Percentiles rank a stretch among this genome's conserved stretches.
phyloP scores from a whole-genome alignment of 2,888 invertebrate genomes.

The Xestoiulus laeticollis region DNA sequence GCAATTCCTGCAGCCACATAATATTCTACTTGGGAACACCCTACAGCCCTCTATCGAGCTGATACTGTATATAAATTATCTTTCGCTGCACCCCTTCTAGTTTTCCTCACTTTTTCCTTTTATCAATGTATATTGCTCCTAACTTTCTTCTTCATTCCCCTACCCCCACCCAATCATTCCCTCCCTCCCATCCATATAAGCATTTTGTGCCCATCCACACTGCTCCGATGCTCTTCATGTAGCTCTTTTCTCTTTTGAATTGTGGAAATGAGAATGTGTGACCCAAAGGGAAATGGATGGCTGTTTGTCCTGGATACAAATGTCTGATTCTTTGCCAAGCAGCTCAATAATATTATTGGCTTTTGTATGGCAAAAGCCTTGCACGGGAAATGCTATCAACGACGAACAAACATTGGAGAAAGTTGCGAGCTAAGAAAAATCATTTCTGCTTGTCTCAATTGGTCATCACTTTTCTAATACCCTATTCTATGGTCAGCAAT shows the following conservation, averaged over 20 bases:
- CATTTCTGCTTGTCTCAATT: constrained; percentile 48
- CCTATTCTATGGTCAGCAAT: constrained; percentile 49
- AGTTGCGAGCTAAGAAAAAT: constrained; percentile 40
- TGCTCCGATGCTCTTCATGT: constrained; percentile 14
- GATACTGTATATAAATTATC: constrained; percentile 35
- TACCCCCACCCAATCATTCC: neutral
- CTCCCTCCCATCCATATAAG: neutral
- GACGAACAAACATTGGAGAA: constrained; percentile 41
- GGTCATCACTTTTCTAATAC: constrained; percentile 49
- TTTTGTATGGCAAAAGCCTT: neutral
- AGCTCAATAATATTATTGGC: constrained; percentile 41
- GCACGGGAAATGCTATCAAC: constrained; percentile 16
- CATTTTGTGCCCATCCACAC: constrained; percentile 19
- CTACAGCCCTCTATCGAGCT: constrained; percentile 28
- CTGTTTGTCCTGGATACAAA: constrained; percentile 47
- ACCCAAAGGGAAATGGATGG: constrained; percentile 47
- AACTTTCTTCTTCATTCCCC: neutral
- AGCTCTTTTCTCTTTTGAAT: constrained; percentile 41
- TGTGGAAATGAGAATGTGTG: constrained; percentile 39
- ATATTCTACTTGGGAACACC: constrained; percentile 24
- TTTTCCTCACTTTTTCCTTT: constrained; percentile 18
- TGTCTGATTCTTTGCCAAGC: constrained; percentile 45
- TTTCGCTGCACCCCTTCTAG: neutral
- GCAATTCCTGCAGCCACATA: constrained; percentile 39
- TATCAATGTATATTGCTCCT: constrained; percentile 39